Conservation (phyloP, 1,140 invertebrate genomes). For the Drosophila chauvacae region DNA sequence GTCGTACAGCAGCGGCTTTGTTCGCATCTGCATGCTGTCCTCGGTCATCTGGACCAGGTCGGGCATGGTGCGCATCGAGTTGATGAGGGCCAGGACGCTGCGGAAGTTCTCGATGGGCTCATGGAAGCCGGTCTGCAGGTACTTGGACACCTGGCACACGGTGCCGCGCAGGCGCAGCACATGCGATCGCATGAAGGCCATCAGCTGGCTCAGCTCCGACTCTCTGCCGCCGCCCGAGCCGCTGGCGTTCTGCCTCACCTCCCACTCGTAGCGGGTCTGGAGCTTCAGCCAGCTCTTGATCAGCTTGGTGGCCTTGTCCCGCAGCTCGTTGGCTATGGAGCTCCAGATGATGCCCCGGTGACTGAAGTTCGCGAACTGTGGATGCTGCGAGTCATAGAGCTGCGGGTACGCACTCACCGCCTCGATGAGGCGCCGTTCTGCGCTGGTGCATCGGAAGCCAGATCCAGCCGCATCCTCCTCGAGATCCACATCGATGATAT, state of each 20-base stretch:
- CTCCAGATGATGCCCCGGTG: conserved; percentile 69
- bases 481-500: conserved; percentile 57
- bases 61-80: conserved; percentile 38
- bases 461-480: conserved; percentile 11
- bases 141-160: conserved; percentile 62
- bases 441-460: neutral
- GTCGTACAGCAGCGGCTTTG: conserved; percentile 41
- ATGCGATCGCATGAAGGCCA: conserved; percentile 40
- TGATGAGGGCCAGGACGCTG: conserved; percentile 50
- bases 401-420: conserved; percentile 61
- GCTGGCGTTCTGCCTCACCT: conserved; percentile 13
- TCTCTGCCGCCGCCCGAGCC: neutral
- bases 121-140: conserved; percentile 47
- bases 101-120: conserved; percentile 75
- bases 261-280: conserved; percentile 71
- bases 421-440: conserved; percentile 31
- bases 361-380: conserved; percentile 34
- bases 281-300: conserved; percentile 74
- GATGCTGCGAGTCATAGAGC: conserved; percentile 49
- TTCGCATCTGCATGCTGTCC: rapidly evolving
- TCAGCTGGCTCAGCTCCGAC: conserved; percentile 26
- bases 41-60: conserved; percentile 46
- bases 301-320: conserved; percentile 75
- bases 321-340: conserved; percentile 64
- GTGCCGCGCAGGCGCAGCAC: conserved; percentile 23